Conservation (phyloP, 2,888 invertebrate species). For the Ophioninae sp. region DNA sequence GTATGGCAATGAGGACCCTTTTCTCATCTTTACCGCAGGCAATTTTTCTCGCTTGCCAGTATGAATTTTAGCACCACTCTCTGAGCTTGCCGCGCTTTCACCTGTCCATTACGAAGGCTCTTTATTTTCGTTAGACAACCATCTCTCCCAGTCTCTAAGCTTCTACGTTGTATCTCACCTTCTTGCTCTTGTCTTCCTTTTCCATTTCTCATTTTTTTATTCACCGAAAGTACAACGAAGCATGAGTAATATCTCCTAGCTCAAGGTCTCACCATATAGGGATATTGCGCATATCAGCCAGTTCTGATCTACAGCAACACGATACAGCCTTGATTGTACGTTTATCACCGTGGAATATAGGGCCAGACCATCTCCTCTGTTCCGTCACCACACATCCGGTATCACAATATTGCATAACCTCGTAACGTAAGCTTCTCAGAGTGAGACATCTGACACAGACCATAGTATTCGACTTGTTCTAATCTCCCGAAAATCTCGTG, state of each 20-base stretch:
- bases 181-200: slow-evolving; percentile 8
- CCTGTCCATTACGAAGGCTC: slow-evolving; percentile 67
- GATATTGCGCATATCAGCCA: slow-evolving; percentile 4
- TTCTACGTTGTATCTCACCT: slow-evolving; percentile 39
- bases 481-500: neutral
- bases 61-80: slow-evolving; percentile 65
- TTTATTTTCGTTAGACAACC: slow-evolving; percentile 69
- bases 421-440: slow-evolving; percentile 68
- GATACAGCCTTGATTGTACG: slow-evolving; percentile 59
- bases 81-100: slow-evolving; percentile 26
- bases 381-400: slow-evolving; percentile 60
- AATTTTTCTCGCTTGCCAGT: slow-evolving; percentile 68
- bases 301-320: slow-evolving; percentile 29
- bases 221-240: slow-evolving; percentile 16
- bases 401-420: slow-evolving; percentile 73
- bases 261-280: slow-evolving; percentile 23
- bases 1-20: slow-evolving; percentile 1
- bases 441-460: slow-evolving; percentile 48
- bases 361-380: slow-evolving; percentile 22
- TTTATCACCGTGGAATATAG: slow-evolving; percentile 71
- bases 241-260: slow-evolving; percentile 31
- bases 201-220: neutral
- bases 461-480: neutral
- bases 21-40: slow-evolving; percentile 36
- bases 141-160: neutral